Evolutionary conservation across 2,797 vertebrate genomes (phyloP).

Genomic region (Ispidina lecontei): DNA sequence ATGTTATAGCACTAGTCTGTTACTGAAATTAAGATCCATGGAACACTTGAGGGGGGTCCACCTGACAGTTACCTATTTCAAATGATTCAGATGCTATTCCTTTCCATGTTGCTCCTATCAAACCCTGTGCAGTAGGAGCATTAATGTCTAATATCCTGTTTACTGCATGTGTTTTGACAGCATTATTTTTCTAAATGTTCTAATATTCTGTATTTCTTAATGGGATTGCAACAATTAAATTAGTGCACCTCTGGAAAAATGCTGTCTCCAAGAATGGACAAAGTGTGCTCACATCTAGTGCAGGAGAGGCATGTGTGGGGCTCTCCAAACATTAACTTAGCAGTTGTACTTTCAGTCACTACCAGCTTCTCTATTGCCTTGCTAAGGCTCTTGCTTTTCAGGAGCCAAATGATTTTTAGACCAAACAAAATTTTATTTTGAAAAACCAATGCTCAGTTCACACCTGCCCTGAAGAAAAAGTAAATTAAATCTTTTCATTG

Average conservation of each 20-base stretch:
- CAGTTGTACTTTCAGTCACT: not conserved
- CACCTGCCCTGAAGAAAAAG: too few relatives aligned
- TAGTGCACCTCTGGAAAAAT: not conserved
- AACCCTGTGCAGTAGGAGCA: not conserved
- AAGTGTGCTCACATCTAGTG: rapidly evolving
- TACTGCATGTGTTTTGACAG: not conserved
- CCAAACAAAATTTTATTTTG: not conserved
- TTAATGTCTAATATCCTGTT: not conserved
- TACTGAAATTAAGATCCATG: not conserved
- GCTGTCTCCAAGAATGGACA: not conserved
- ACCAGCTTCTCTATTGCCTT: not conserved
- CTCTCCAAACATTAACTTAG: rapidly evolving
- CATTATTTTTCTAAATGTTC: not conserved
- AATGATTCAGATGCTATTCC: not conserved
- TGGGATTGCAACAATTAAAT: not conserved
- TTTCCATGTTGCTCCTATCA: not conserved
- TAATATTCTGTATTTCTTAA: not conserved
- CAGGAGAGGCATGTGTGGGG: rapidly evolving
- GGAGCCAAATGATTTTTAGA: not conserved
- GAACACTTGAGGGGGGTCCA: not conserved
- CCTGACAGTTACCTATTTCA: not conserved
- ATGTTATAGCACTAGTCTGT: rapidly evolving
- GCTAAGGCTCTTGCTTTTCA: not conserved
- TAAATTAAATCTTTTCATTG: not conserved
- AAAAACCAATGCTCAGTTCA: not conserved